A percentile compares a stretch with the other conserved stretches of the same genome.
phyloP scores from a whole-genome alignment of 2,797 vertebrate genomes.

The Parauchenoglanis punctatus region DNA sequence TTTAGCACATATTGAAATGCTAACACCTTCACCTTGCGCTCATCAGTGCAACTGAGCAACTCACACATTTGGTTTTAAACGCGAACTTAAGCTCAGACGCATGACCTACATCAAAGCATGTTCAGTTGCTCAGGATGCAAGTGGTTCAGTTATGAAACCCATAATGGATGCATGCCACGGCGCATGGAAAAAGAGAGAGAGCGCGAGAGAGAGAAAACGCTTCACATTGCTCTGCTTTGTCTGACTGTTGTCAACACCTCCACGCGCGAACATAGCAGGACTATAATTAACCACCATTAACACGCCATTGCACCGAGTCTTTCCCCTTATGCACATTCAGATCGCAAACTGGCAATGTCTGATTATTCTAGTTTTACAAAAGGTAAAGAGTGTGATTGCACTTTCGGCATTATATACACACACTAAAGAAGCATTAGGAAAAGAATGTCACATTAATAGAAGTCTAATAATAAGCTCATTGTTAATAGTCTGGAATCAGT shows the following conservation, averaged over 20 bases:
- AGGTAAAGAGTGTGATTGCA: neutral
- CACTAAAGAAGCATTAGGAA: neutral
- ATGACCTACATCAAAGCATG: slow-evolving; percentile 30
- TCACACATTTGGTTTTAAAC: slow-evolving; percentile 43
- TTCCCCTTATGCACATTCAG: neutral
- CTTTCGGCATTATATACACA: neutral
- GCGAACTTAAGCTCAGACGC: slow-evolving; percentile 26
- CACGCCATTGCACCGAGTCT: neutral
- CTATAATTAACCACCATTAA: slow-evolving; percentile 41
- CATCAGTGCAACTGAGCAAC: neutral
- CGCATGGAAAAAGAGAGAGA: neutral
- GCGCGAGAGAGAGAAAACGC: neutral
- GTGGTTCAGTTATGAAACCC: neutral
- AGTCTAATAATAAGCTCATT: neutral
- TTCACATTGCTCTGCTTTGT: neutral
- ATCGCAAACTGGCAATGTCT: neutral
- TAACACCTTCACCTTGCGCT: slow-evolving; percentile 44
- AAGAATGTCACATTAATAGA: neutral
- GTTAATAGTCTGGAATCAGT: neutral
- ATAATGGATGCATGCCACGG: neutral
- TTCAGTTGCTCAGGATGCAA: neutral
- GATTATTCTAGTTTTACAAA: neutral
- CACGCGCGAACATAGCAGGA: neutral
- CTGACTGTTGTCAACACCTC: slow-evolving; percentile 22
- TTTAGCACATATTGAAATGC: neutral